These are phyloP conservation scores for Salvelinus sp. DNA, from an alignment of 2,113 vertebrate genomes.

Conservation along the genomic window DNA sequence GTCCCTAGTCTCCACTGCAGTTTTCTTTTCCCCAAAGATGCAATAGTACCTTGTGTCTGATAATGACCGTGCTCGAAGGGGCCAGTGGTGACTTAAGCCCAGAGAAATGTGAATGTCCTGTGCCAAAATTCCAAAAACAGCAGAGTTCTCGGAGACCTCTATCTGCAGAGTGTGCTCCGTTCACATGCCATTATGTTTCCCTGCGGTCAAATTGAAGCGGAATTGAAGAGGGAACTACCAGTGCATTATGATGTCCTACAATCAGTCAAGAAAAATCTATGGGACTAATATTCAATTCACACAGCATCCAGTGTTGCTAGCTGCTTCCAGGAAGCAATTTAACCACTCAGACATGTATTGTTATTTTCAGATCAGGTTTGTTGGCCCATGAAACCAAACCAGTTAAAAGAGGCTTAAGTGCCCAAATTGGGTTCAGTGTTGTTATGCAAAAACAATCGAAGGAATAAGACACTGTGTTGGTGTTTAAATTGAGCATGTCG, in stretches of 20 bases:
- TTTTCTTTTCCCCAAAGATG: neutral
- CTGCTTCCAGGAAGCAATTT: neutral
- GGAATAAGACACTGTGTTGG: slow-evolving; percentile 22
- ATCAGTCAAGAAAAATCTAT: neutral
- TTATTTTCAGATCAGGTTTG: slow-evolving; percentile 20
- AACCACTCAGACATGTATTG: neutral
- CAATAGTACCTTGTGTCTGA: neutral
- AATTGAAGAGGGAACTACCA: neutral
- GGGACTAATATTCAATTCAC: too few species aligned
- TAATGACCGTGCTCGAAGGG: neutral
- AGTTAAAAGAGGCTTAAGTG: slow-evolving; percentile 6
- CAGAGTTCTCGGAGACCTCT: neutral
- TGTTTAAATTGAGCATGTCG: slow-evolving; percentile 8
- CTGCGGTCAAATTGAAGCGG: slow-evolving; percentile 2
- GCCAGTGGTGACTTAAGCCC: neutral
- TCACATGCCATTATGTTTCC: neutral
- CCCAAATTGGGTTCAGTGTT: neutral
- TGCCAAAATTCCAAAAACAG: slow-evolving; percentile 42
- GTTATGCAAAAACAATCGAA: slow-evolving; percentile 27
- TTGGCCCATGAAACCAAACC: neutral
- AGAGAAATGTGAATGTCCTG: slow-evolving; percentile 29
- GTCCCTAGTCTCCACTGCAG: slow-evolving; percentile 5
- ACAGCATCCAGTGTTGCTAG: too few species aligned
- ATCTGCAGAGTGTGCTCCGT: neutral
- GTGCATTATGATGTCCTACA: neutral